Evolutionary conservation across 2,888 invertebrate species (phyloP).

Genomic region (Shargacucullia verbasci): DNA sequence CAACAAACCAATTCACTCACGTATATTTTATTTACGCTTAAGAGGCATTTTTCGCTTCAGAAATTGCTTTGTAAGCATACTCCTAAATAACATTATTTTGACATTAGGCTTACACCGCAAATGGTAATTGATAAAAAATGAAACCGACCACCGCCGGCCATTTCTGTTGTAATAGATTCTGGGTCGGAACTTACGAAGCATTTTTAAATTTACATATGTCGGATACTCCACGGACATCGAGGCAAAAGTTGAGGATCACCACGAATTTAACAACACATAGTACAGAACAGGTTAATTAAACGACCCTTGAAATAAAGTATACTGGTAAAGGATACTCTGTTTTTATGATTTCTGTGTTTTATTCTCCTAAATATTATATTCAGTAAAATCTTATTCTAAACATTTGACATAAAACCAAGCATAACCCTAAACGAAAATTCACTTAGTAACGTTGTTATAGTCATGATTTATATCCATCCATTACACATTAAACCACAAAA

Average conservation of each 20-base stretch:
- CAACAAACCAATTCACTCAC: background rate
- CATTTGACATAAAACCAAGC: background rate
- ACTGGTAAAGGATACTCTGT: too few species aligned
- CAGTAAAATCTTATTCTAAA: too few species aligned
- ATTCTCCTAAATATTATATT: too few species aligned
- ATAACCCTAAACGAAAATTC: constrained; percentile 23
- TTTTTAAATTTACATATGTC: constrained; percentile 62
- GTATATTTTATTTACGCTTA: constrained; percentile 17
- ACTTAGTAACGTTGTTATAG: constrained; percentile 31
- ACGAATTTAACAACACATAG: background rate
- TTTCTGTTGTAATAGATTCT: constrained; percentile 59
- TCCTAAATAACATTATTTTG: constrained; percentile 38
- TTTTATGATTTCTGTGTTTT: too few species aligned
- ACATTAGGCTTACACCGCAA: constrained; percentile 52
- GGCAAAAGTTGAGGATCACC: constrained; percentile 11
- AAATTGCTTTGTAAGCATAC: constrained; percentile 25
- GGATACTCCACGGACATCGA: constrained; percentile 20
- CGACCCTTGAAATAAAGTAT: too few species aligned
- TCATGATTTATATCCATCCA: constrained; percentile 59
- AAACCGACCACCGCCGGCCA: constrained; percentile 39
- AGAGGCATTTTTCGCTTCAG: constrained; percentile 16
- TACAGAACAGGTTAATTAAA: too few species aligned
- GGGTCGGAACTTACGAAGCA: constrained; percentile 56
- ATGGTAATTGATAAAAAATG: constrained; percentile 64
- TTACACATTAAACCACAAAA: constrained; percentile 58